Percentiles rank a stretch among this genome's conserved stretches.
phyloP scores from a whole-genome alignment of 2,888 invertebrate genomes.

The Trissolcus brochymenae region DNA sequence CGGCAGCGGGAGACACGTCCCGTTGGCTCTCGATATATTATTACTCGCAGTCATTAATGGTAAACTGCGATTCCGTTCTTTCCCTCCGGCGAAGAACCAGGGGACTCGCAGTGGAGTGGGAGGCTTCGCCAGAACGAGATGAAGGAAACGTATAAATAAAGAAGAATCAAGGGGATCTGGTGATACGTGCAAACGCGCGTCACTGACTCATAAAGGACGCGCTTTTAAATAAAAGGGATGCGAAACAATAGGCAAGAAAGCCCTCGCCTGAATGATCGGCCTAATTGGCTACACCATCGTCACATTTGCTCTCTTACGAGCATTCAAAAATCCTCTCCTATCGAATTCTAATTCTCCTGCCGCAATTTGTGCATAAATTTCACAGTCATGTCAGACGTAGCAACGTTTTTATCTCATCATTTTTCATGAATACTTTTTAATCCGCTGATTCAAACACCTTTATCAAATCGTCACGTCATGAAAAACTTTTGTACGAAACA shows the following conservation, averaged over 20 bases:
- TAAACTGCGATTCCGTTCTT: slow-evolving; percentile 65
- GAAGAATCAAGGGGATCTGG: slow-evolving; percentile 35
- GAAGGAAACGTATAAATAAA: slow-evolving; percentile 35
- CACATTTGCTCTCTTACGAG: background rate
- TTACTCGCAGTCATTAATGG: slow-evolving; percentile 73
- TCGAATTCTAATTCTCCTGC: too few relatives aligned
- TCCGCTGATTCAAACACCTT: too few relatives aligned
- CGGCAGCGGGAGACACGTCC: slow-evolving; percentile 71
- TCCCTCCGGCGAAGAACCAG: slow-evolving; percentile 5
- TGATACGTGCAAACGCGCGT: slow-evolving; percentile 30
- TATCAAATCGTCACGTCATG: too few relatives aligned
- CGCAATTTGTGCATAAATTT: too few relatives aligned
- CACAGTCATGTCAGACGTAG: too few relatives aligned
- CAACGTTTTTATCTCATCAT: too few relatives aligned
- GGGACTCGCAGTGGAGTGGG: background rate
- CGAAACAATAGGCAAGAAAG: slow-evolving; percentile 45
- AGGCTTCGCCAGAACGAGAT: slow-evolving; percentile 23
- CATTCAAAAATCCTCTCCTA: too few relatives aligned
- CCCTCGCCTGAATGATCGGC: slow-evolving; percentile 36
- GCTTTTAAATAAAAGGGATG: slow-evolving; percentile 33
- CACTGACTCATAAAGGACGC: slow-evolving; percentile 43
- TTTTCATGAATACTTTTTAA: too few relatives aligned
- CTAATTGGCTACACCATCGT: slow-evolving; percentile 44
- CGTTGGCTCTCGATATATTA: slow-evolving; percentile 71
- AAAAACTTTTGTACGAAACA: too few relatives aligned